Evolutionary conservation across 2,888 invertebrate species (phyloP), one percentile per base, ranked within the genome.

Genomic region (Cotesia congregata): DNA sequence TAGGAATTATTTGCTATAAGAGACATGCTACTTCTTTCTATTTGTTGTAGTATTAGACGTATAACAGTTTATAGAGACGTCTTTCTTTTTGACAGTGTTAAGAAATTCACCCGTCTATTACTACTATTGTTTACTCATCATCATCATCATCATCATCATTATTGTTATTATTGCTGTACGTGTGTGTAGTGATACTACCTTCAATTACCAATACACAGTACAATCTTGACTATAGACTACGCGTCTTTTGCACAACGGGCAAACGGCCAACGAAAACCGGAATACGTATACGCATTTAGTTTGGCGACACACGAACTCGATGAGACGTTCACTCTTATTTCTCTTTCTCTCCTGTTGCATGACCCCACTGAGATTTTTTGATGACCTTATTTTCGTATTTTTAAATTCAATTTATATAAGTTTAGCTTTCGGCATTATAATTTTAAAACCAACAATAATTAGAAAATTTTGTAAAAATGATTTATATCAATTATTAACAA

Each of bases 211-310:
- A 7, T 69, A 20, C 61, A 30, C 59, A 41, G 9, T 17, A 30
- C 15, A 39, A 72, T 71, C 59, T 15, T 30, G 5, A 39, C 50
- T 59, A 17, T 30, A 69, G 9, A 60, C 50, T 77, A 77, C 67
- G 72, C 74, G 41, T 73, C 40, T 77, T 77, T 65, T 71, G 75
- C 64, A 65, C 50, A 60, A 41, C 73, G 83, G 81, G 82, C 82
- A 79, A 71, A 77, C 79, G 79, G 82, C 83, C 83, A 83, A 82
- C 81, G 81, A 81, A 80, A 82, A 77, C 79, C 75, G 77, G 74
- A 68, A 15, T 30, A 61, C 69, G 41, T 62, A 67, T 71, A 72
- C 78, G 78, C 71, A 76, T 78, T 78, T 75, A 76, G 75, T 75
- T 77, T 74, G 73, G 77, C 71, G 64, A 75, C 70, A 77, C 60